Base-by-base conservation (phyloP, 2,888 invertebrate genomes). In the Nipponacmea schrenckii region DNA sequence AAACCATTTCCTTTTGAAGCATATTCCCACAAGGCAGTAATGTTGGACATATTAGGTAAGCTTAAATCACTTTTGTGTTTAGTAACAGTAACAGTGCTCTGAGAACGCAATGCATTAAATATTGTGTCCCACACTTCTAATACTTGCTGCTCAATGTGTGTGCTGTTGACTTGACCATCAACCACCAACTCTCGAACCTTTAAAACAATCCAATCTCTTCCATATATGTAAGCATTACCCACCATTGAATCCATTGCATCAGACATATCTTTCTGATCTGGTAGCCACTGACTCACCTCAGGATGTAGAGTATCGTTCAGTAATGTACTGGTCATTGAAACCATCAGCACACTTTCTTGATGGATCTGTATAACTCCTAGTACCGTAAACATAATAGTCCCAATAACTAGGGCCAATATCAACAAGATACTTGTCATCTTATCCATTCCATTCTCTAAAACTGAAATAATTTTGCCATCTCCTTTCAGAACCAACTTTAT, bases 61-160 rank as follows among this genome's bases (percentile, higher is more conserved):
- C 63, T 64, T 12, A 72, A 69, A 1, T 71, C 44, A 2, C 39
- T 44, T 62, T 62, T 39, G 71, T 69, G 70, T 70, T 77, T 56
- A 17, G 45, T 64, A 12, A 71, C 62, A 69, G 76, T 78, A 3
- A 79, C 77, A 17, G 78, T 76, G 75, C 80, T 81, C 82, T 82
- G 76, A 27, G 85, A 79, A 39, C 84, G 79, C 85, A 85, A 87
- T 68, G 94, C 89, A 64, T 96, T 95, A 89, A 97, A 97, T 64
- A 97, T 92, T 74, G 95, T 91, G 89, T 97, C 97, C 96, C 96
- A 97, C 24, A 98, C 91, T 88, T 96, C 96, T 56, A 97, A 90
- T 1, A 96, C 93, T 89, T 97, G 96, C 76, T 93, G 92, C 86
- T 97, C 97, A 56, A 97, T 93, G 44, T 93, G 92, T 56, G 94